Evolutionary conservation across 2,797 vertebrate species (phyloP).

Genomic region (Rhabdomys pumilio): DNA sequence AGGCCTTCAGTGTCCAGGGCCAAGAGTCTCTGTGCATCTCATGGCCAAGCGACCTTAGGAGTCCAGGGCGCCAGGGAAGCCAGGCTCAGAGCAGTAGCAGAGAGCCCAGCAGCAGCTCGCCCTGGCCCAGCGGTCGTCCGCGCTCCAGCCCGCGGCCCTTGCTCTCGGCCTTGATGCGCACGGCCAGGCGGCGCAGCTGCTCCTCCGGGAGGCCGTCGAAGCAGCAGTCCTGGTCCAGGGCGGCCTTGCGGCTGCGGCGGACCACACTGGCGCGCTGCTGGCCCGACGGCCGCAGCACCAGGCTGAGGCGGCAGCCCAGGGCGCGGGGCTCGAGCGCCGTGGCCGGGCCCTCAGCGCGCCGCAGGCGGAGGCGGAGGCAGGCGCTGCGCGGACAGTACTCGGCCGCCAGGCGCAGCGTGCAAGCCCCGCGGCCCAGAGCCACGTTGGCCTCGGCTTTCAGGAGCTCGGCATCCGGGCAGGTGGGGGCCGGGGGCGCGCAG

Average conservation of each 20-base stretch:
- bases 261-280: conserved; percentile 93
- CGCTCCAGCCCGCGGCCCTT: conserved; percentile 94
- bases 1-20: neutral
- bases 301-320: conserved; percentile 94
- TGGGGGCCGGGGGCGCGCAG: rapidly evolving
- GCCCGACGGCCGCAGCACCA: conserved; percentile 91
- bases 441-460: conserved; percentile 80
- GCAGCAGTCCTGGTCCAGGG: conserved; percentile 97
- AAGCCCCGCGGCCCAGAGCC: conserved; percentile 83
- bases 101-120: conserved; percentile 80
- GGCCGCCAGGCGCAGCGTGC: conserved; percentile 91
- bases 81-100: conserved; percentile 38
- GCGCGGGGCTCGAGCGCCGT: conserved; percentile 90
- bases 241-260: conserved; percentile 94
- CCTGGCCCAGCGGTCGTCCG: conserved; percentile 85
- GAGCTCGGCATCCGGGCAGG: neutral
- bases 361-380: conserved; percentile 93
- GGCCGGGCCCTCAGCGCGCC: conserved; percentile 93
- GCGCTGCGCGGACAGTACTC: conserved; percentile 93
- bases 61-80: neutral
- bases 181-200: conserved; percentile 89
- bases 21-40: neutral
- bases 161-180: conserved; percentile 94
- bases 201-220: conserved; percentile 93
- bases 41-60: neutral